Percentiles rank a stretch among this genome's conserved stretches.
Conservation (phyloP, 2,888 invertebrate species). For the Trichogramma dendrolimi region DNA sequence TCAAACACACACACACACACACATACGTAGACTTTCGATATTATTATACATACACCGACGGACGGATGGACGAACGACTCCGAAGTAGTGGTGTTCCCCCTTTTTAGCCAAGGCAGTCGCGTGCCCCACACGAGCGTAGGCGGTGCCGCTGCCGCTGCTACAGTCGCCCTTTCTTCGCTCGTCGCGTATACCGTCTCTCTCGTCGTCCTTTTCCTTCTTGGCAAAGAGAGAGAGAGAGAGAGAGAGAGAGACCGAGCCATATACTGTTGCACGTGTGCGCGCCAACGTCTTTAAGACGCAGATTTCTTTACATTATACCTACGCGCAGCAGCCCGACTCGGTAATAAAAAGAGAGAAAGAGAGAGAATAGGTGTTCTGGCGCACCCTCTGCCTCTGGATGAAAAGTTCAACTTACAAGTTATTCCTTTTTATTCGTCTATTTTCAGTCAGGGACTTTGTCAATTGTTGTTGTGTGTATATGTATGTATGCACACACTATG, state of each 20-base stretch:
- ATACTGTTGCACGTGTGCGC: slow-evolving; percentile 27
- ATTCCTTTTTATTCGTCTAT: no score
- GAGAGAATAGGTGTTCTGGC: no score
- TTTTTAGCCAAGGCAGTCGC: slow-evolving; percentile 42
- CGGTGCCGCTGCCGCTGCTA: slow-evolving; percentile 37
- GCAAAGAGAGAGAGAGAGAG: slow-evolving; percentile 19
- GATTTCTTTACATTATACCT: not conserved
- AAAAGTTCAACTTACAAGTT: no score
- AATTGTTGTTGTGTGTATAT: not conserved
- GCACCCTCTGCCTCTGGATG: no score
- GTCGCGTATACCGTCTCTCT: slow-evolving; percentile 10
- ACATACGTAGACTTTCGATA: not conserved
- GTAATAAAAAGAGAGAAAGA: no score
- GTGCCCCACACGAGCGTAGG: slow-evolving; percentile 53
- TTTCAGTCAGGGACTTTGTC: no score
- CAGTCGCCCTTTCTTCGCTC: no score
- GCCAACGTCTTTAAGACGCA: slow-evolving; percentile 11
- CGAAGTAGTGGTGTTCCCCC: slow-evolving; percentile 23
- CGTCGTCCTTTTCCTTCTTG: slow-evolving; percentile 26
- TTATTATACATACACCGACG: not conserved
- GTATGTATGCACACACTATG: not conserved
- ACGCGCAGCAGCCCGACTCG: no score
- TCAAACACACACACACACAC: slow-evolving; percentile 21
- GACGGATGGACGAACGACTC: not conserved
- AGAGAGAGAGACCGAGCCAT: slow-evolving; percentile 23